Evolutionary conservation across 37 sponge, comb jelly and placozoan species (phyloP).

Genomic region (Hexactinellida sp.): DNA sequence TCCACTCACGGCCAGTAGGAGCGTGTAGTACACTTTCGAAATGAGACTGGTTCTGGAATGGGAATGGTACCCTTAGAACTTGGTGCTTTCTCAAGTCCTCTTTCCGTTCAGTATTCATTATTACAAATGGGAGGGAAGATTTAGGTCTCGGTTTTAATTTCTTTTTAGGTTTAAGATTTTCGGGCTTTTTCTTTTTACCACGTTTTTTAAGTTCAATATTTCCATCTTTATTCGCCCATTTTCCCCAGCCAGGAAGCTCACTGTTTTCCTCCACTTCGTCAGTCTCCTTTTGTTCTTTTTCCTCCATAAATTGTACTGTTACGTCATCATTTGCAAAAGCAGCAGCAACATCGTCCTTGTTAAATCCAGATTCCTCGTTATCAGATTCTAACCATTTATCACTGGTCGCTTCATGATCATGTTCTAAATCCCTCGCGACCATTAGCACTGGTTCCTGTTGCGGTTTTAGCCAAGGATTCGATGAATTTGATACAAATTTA

Average conservation of each 20-base stretch:
- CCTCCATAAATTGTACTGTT: neutral
- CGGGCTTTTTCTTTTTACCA: neutral
- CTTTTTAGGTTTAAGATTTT: neutral
- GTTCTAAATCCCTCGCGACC: neutral
- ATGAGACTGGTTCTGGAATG: neutral
- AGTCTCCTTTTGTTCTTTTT: neutral
- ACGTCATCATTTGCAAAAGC: neutral
- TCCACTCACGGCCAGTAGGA: neutral
- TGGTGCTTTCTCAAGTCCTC: neutral
- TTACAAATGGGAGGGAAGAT: neutral
- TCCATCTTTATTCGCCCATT: constrained; percentile 5
- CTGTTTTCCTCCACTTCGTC: neutral
- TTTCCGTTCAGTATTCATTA: neutral
- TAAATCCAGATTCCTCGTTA: neutral
- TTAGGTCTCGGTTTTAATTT: neutral
- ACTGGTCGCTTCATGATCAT: neutral
- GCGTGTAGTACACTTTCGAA: neutral
- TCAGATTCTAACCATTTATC: neutral
- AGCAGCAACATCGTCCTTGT: neutral
- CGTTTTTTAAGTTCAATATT: neutral
- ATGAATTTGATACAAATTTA: neutral
- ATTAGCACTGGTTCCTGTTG: neutral
- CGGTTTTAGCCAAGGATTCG: neutral
- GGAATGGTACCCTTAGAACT: neutral
- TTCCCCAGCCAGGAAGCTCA: neutral